Conservation (phyloP, 1,140 invertebrate genomes). For the Procambarus clarkii region DNA sequence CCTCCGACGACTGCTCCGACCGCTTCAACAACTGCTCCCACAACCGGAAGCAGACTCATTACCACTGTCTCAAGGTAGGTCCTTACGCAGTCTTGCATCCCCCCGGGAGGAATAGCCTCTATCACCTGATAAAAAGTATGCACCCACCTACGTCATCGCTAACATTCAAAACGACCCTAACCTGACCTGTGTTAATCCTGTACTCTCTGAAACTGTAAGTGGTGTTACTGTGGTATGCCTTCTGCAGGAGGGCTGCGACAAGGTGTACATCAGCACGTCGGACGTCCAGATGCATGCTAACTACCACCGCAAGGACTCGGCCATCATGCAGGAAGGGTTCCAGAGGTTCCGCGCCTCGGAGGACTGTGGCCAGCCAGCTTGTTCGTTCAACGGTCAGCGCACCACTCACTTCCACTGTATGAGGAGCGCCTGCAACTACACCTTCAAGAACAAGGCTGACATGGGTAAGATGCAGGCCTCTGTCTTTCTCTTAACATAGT, state of each 20-base stretch:
- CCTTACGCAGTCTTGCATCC: background rate
- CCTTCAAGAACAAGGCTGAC: constrained; percentile 99
- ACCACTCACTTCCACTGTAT: constrained; percentile 99
- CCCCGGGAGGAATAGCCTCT: too few relatives aligned
- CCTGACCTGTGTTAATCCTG: too few relatives aligned
- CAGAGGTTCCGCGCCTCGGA: constrained; percentile 93
- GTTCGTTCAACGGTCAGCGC: constrained; percentile 94
- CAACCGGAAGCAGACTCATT: constrained; percentile 98
- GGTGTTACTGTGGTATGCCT: background rate
- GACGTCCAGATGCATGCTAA: constrained; percentile 99
- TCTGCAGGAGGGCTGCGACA: constrained; percentile 90
- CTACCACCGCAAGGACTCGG: constrained; percentile 97
- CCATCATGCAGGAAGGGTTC: constrained; percentile 97
- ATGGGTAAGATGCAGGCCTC: constrained; percentile 87
- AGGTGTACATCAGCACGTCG: constrained; percentile 98
- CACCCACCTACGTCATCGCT: too few relatives aligned
- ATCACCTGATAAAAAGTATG: too few relatives aligned
- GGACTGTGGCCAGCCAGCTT: constrained; percentile 90
- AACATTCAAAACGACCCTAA: too few relatives aligned
- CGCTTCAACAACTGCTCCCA: constrained; percentile 89
- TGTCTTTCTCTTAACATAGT: background rate
- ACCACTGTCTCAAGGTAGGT: constrained; percentile 93
- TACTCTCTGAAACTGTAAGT: too few relatives aligned
- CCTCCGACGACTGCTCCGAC: constrained; percentile 92
- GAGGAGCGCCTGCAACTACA: constrained; percentile 91